These are phyloP conservation scores for Leptura quadrifasciata DNA, from an alignment of 2,888 invertebrate genomes.

Conservation along the genomic window DNA sequence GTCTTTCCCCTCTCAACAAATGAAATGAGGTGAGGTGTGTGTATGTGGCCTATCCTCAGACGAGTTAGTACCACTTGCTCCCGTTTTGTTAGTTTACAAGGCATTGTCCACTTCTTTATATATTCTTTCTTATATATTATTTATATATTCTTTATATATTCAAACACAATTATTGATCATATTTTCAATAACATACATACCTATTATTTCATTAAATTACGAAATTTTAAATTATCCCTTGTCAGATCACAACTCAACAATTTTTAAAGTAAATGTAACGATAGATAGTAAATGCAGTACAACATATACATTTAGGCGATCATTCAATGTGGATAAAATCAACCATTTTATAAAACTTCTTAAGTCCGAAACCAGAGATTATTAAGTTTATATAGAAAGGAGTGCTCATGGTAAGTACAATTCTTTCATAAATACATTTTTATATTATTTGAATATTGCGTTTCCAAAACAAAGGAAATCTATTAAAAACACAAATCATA, in stretches of 20 bases:
- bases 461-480: not conserved
- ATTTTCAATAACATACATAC: not conserved
- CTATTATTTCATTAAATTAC: not conserved
- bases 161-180: slow-evolving; percentile 1
- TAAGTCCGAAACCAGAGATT: too few species aligned
- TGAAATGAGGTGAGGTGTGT: too few species aligned
- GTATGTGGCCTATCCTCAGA: too few species aligned
- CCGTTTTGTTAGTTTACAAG: too few species aligned
- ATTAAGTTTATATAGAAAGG: not conserved
- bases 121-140: too few species aligned
- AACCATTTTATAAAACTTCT: too few species aligned
- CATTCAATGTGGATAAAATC: too few species aligned
- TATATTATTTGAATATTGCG: not conserved
- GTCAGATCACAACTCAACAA: not conserved
- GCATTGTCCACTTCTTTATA: too few species aligned
- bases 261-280: not conserved
- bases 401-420: not conserved
- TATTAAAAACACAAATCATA: not conserved
- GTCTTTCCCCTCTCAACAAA: too few species aligned
- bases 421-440: not conserved
- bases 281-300: not conserved
- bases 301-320: not conserved
- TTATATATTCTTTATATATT: too few species aligned
- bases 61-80: too few species aligned
- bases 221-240: too few species aligned